Percentiles rank a stretch among this genome's conserved stretches.
These are phyloP conservation scores for Zaprionus capensis DNA, from an alignment of 1,140 invertebrate species.

Conservation along the genomic window DNA sequence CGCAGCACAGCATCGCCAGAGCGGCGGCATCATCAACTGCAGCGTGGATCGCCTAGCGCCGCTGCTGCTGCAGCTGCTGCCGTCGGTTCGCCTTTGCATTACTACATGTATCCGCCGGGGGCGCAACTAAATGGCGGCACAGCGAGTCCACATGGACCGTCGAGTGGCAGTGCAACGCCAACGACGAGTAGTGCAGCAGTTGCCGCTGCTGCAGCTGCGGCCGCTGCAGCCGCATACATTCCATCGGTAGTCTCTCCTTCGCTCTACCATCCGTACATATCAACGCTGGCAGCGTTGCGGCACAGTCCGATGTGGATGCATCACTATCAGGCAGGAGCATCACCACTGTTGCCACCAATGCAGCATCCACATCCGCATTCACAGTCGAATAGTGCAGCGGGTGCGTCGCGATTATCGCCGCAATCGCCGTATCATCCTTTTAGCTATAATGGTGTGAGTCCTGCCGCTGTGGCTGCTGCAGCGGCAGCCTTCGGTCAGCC, in stretches of 20 bases:
- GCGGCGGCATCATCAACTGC: constrained; percentile 58
- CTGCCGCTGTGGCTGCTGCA: constrained; percentile 71
- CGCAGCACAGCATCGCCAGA: constrained; percentile 66
- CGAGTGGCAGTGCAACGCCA: constrained; percentile 29
- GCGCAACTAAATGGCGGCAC: constrained; percentile 59
- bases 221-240: constrained; percentile 79
- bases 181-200: constrained; percentile 51
- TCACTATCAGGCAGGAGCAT: constrained; percentile 85
- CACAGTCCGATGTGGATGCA: constrained; percentile 85
- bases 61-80: constrained; percentile 38
- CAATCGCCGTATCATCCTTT: constrained; percentile 75
- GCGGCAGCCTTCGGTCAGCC: constrained; percentile 69
- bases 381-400: constrained; percentile 42
- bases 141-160: constrained; percentile 46
- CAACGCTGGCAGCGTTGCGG: constrained; percentile 72
- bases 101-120: constrained; percentile 76
- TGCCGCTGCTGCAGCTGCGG: constrained; percentile 65
- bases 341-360: constrained; percentile 48
- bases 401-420: constrained; percentile 59
- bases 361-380: constrained; percentile 48
- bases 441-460: constrained; percentile 73
- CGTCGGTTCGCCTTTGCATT: constrained; percentile 66
- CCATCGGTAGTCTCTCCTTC: constrained; percentile 71
- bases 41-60: constrained; percentile 58
- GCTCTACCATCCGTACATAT: constrained; percentile 84